These are phyloP conservation scores for Muscidifurax raptorellus DNA, from an alignment of 1,140 invertebrate genomes.

Conservation along the genomic window DNA sequence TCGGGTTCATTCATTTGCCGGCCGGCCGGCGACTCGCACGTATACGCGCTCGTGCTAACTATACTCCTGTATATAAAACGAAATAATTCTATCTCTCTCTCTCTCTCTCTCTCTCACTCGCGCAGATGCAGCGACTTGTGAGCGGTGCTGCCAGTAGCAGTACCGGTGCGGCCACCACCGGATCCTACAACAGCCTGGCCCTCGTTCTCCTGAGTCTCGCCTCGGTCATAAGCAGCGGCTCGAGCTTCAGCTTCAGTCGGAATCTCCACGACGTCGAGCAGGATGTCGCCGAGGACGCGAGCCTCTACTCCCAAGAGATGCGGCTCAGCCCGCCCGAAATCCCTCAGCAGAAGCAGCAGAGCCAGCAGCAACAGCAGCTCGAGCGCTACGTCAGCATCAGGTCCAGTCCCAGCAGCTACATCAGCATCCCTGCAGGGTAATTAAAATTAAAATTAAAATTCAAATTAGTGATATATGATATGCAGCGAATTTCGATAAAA, in stretches of 20 bases:
- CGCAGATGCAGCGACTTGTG: conserved; percentile 26
- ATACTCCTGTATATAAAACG: no score
- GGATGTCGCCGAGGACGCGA: conserved; percentile 45
- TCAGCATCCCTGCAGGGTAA: conserved; percentile 32
- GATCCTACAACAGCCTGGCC: not conserved
- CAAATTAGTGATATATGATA: not conserved
- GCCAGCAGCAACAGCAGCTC: conserved; percentile 25
- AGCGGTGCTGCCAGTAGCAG: not conserved
- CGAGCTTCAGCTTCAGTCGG: conserved; percentile 39
- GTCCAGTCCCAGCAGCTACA: conserved; percentile 37
- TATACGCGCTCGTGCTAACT: no score
- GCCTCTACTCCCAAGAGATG: conserved; percentile 46
- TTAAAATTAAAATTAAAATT: no score
- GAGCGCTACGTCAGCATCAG: conserved; percentile 47
- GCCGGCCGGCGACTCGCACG: not conserved
- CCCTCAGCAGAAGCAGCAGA: not conserved
- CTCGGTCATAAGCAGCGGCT: not conserved
- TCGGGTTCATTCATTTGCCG: conserved; percentile 1
- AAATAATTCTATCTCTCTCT: no score
- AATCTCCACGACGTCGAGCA: conserved; percentile 49
- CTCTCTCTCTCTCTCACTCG: not conserved
- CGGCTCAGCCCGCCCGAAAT: conserved; percentile 30
- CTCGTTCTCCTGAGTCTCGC: conserved; percentile 15
- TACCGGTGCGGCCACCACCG: not conserved
- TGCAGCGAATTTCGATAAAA: no score